Conservation (phyloP, 2,797 vertebrate species). For the Cynodonichthys magdalenae region DNA sequence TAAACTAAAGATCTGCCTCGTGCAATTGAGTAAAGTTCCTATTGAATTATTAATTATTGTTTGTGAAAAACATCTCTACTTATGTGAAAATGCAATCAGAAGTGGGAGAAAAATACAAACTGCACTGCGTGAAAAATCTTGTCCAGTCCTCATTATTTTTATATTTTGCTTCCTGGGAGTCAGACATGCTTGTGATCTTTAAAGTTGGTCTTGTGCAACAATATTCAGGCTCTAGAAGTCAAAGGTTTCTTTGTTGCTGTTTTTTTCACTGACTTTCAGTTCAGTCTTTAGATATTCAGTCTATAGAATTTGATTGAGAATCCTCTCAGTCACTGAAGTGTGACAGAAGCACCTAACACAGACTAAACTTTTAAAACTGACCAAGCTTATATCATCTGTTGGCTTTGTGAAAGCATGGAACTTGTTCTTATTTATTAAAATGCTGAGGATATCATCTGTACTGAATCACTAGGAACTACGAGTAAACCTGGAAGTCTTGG, state of each 20-base stretch:
- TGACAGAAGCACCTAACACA: neutral
- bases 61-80: too few species aligned
- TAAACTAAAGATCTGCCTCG: conserved; percentile 30
- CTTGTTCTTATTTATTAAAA: neutral
- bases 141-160: neutral
- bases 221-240: neutral
- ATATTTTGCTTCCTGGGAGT: neutral
- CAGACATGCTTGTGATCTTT: neutral
- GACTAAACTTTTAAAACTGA: too few species aligned
- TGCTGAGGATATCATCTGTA: neutral
- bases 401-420: too few species aligned
- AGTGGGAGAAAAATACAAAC: neutral
- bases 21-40: conserved; percentile 59
- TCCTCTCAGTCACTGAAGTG: neutral
- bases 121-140: neutral
- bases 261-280: neutral
- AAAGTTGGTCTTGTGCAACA: neutral
- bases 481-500: too few species aligned
- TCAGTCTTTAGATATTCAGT: neutral
- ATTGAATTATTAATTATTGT: neutral
- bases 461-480: too few species aligned
- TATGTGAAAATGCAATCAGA: neutral
- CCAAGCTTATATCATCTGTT: too few species aligned
- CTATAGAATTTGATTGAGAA: neutral
- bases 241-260: neutral